Evolutionary conservation across 1,140 invertebrate species (phyloP), one percentile per base, ranked within the genome.

Genomic region (Dryas iulia): DNA sequence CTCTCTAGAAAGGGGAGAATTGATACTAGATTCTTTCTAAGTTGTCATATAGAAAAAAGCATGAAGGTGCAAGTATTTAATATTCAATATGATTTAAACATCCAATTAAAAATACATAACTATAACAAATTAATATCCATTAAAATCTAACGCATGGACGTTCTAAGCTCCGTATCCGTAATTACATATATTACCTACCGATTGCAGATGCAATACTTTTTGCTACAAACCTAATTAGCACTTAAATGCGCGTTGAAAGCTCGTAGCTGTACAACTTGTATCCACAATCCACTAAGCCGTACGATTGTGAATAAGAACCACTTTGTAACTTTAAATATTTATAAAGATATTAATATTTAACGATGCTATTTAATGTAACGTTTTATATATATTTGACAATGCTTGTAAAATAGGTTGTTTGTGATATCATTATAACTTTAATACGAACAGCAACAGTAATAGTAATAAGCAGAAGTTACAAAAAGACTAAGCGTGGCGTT

Each of bases 181-280:
- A 86, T 80, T 67, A 73, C 74, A 70, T 74, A 76, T 77, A 79
- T 81, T 79, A 76, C 74, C 80, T 76, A 78, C 81, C 82, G 81
- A 81, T 83, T 76, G 77, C 72, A 79, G 69, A 78, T 71, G 69
- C 66, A 79, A 69, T 70, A 78, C 71, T 85, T 87, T 86, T 86
- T 84, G 74, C 79, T 70, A 75, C 73, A 77, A 78, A 77, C 78
- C 81, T 86, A 87, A 87, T 87, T 89, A 84, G 80, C 82, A 86
- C 75, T 84, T 81, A 82, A 77, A 84, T 82, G 72, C 66, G 74
- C 81, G 78, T 78, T 76, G 77, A 77, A 72, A 71, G 68, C 72
- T 68, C 35, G 57, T 73, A 68, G 71, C 62, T 69, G 70, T 66
- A 35, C 79, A 76, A 76, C 73, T 74, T 77, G 76, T 79, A 35